These are phyloP conservation scores for Zaprionus ghesquierei DNA, from an alignment of 1,140 invertebrate species.

Conservation along the genomic window DNA sequence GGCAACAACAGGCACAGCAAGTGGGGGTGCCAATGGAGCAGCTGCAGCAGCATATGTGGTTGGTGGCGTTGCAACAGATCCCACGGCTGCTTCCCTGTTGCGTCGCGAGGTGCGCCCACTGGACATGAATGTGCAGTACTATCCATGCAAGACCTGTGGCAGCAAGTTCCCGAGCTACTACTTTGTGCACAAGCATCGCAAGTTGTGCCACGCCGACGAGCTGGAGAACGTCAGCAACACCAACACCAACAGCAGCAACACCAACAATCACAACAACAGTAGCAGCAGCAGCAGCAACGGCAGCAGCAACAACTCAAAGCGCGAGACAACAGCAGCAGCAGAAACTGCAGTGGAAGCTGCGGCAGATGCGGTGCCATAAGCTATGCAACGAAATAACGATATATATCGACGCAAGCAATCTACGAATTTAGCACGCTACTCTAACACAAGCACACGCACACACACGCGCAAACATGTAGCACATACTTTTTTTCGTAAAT, in stretches of 20 bases:
- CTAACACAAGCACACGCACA: background rate
- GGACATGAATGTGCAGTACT: slow-evolving; percentile 94
- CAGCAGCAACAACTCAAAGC: slow-evolving; percentile 28
- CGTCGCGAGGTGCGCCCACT: slow-evolving; percentile 86
- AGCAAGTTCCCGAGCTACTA: slow-evolving; percentile 96
- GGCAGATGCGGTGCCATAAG: slow-evolving; percentile 27
- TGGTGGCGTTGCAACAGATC: background rate
- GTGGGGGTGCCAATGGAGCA: background rate
- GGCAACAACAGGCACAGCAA: background rate
- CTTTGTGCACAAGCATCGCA: slow-evolving; percentile 95
- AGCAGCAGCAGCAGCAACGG: slow-evolving; percentile 19
- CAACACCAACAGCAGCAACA: slow-evolving; percentile 10
- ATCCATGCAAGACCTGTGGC: slow-evolving; percentile 95
- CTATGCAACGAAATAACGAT: background rate
- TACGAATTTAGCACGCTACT: slow-evolving; percentile 39
- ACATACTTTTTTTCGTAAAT: slow-evolving; percentile 33
- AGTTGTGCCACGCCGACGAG: slow-evolving; percentile 90
- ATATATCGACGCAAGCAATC: slow-evolving; percentile 10
- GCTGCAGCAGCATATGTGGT: slow-evolving; percentile 19
- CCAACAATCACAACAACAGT: slow-evolving; percentile 20
- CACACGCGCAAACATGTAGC: background rate
- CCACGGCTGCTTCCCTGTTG: slow-evolving; percentile 28
- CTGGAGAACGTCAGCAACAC: slow-evolving; percentile 24
- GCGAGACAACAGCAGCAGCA: slow-evolving; percentile 16
- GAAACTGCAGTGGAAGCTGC: slow-evolving; percentile 9